Percentiles rank a stretch among this genome's conserved stretches.
phyloP scores from a whole-genome alignment of 2,888 invertebrate species.

The Antitype chi region DNA sequence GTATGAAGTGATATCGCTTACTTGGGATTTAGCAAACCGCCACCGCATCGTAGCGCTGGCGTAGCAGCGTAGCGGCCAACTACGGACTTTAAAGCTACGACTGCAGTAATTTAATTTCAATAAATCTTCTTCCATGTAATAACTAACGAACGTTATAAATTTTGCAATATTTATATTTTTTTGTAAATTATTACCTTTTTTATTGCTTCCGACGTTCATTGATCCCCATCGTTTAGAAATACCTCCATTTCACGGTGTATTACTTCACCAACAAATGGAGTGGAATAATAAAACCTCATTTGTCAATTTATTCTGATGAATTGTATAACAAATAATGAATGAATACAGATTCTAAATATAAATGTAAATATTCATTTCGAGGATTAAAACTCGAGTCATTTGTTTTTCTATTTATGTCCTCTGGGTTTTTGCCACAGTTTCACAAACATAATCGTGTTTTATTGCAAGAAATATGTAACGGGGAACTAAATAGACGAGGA shows the following conservation, averaged over 20 bases:
- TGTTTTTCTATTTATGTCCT: not conserved
- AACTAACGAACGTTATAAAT: not conserved
- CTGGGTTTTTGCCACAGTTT: not conserved
- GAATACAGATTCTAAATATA: slow-evolving; percentile 45
- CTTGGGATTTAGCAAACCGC: slow-evolving; percentile 46
- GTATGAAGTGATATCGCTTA: slow-evolving; percentile 17
- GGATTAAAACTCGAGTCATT: slow-evolving; percentile 21
- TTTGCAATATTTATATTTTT: not conserved
- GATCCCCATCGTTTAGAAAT: slow-evolving; percentile 21
- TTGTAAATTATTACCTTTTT: not conserved
- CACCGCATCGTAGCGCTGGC: slow-evolving; percentile 16
- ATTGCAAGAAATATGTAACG: not conserved
- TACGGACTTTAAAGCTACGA: slow-evolving; percentile 5
- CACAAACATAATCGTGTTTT: not conserved
- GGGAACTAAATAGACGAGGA: not conserved
- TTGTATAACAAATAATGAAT: slow-evolving; percentile 38
- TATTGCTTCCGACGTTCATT: slow-evolving; percentile 3
- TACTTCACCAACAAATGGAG: slow-evolving; percentile 47
- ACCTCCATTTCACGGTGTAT: slow-evolving; percentile 38
- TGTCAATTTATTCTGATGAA: slow-evolving; percentile 40
- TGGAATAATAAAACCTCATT: slow-evolving; percentile 60
- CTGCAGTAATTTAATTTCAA: not conserved
- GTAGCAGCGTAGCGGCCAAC: slow-evolving; percentile 17
- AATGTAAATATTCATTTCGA: slow-evolving; percentile 39
- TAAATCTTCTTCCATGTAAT: not conserved